These are phyloP conservation scores for Pantherophis alleghaniensis DNA, from an alignment of 2,797 vertebrate genomes.

Conservation along the genomic window DNA sequence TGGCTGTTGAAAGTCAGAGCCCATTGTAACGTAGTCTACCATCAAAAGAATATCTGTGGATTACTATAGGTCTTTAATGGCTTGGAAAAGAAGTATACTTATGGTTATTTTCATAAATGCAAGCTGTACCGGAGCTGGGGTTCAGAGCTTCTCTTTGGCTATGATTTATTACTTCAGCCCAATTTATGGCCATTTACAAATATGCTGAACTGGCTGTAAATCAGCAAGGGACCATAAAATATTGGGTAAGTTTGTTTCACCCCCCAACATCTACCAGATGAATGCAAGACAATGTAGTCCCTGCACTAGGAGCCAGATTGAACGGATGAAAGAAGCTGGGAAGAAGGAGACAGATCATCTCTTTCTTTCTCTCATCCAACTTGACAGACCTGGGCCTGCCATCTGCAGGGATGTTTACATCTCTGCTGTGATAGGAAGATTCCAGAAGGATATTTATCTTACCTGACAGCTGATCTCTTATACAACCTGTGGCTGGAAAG, in stretches of 20 bases:
- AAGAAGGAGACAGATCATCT: not conserved
- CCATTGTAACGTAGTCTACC: constrained; percentile 10
- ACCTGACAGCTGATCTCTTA: not conserved
- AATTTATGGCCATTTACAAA: constrained; percentile 82
- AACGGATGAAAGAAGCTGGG: not conserved
- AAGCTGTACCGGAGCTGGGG: constrained; percentile 69
- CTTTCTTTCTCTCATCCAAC: not conserved
- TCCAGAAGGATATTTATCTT: constrained; percentile 5
- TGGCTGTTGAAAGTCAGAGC: not conserved
- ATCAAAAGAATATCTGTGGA: constrained; percentile 48
- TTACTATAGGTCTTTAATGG: constrained; percentile 29
- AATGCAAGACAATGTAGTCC: constrained; percentile 55
- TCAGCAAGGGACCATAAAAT: constrained; percentile 78
- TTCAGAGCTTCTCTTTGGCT: constrained; percentile 69
- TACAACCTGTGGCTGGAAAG: not conserved
- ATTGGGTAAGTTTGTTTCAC: constrained; percentile 70
- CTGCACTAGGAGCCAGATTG: not conserved
- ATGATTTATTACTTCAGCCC: constrained; percentile 80
- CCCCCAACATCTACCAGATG: constrained; percentile 67
- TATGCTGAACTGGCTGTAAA: constrained; percentile 80
- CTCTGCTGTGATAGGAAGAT: constrained; percentile 5
- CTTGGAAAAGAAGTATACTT: constrained; percentile 63
- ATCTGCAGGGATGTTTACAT: rapidly evolving
- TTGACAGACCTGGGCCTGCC: not conserved
- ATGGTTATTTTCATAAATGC: constrained; percentile 69